Percentiles rank a stretch among this genome's conserved stretches.
These are phyloP conservation scores for Peromyscus melanophrys DNA, from an alignment of 2,797 vertebrate species.

Conservation along the genomic window DNA sequence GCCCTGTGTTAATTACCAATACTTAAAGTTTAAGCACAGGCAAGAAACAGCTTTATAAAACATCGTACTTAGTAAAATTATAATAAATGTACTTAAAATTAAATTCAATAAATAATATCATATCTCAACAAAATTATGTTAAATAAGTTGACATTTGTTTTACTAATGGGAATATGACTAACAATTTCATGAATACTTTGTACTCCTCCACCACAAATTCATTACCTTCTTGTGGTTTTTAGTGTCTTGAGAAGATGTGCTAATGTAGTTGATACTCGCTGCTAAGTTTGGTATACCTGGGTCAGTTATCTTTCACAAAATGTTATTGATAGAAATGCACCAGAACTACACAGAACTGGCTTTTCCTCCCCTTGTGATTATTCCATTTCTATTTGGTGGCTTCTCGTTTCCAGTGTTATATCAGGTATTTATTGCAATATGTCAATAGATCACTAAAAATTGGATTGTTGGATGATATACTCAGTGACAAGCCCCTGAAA, in stretches of 20 bases:
- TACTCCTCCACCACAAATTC: not conserved
- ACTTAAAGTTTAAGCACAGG: not conserved
- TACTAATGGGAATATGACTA: not conserved
- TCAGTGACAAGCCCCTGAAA: not conserved
- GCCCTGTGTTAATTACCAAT: not conserved
- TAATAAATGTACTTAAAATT: not conserved
- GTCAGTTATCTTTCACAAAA: not conserved
- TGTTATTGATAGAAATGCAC: not conserved
- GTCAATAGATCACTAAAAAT: not conserved
- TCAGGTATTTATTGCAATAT: not conserved
- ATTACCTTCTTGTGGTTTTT: not conserved
- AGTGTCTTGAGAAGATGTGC: not conserved
- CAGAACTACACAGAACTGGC: not conserved
- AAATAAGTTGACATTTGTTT: not conserved
- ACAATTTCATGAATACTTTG: not conserved
- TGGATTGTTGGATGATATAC: not conserved
- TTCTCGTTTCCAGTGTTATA: not conserved
- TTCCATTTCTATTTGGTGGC: not conserved
- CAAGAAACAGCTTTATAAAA: not conserved
- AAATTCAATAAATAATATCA: not conserved
- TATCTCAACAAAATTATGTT: not conserved
- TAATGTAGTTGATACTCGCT: not conserved
- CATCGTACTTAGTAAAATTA: not conserved
- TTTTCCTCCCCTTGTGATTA: too few species aligned
- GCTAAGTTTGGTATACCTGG: not conserved